Percentiles rank a stretch among this genome's conserved stretches.
Conservation (phyloP, 2,888 invertebrate genomes). For the Nineta flava region DNA sequence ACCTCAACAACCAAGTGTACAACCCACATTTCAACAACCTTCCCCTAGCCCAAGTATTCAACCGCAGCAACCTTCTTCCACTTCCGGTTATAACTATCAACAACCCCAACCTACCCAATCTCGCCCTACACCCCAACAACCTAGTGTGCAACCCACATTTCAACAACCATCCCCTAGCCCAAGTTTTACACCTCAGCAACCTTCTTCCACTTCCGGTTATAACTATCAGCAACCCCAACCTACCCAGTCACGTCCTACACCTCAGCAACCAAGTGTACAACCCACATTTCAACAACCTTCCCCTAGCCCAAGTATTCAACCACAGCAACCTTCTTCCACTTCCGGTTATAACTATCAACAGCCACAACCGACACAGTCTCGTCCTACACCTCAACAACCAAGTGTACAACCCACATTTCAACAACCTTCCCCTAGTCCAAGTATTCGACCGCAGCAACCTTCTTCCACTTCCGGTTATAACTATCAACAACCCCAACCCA, state of each 20-base stretch:
- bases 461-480: neutral
- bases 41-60: neutral
- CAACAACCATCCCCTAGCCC: conserved; percentile 1
- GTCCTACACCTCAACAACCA: no score
- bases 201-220: conserved; percentile 1
- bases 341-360: no score
- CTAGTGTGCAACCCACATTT: neutral
- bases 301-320: no score
- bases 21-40: no score
- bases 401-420: no score
- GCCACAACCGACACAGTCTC: no score
- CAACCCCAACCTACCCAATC: conserved; percentile 4
- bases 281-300: neutral
- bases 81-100: no score
- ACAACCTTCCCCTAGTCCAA: neutral
- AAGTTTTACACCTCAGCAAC: neutral
- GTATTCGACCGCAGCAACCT: neutral
- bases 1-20: no score
- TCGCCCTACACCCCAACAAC: neutral
- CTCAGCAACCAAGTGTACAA: neutral
- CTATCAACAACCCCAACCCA: conserved; percentile 4
- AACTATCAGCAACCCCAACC: neutral
- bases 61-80: neutral
- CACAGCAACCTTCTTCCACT: no score
- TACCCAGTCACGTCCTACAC: neutral